Base-by-base conservation (phyloP, 1,140 invertebrate species). In the Trichomalopsis sarcophagae region DNA sequence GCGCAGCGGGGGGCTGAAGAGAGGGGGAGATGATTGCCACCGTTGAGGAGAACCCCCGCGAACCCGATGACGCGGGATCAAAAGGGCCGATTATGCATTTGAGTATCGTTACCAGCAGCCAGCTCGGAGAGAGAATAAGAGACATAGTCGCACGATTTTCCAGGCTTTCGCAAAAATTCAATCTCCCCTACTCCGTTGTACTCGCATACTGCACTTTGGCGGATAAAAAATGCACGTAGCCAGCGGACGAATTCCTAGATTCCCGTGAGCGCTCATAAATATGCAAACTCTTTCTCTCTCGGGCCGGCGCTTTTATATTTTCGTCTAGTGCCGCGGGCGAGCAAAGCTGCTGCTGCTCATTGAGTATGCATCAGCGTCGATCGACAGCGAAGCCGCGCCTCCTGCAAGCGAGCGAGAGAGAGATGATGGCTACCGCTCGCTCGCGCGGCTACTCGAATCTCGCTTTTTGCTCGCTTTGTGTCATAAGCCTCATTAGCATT, bases 301-400 rank as follows among this genome's bases (percentile, higher is more conserved):
- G 21, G 2, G 27, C 27, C 55, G 66, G 21, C 69, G 84, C 81
- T 82, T 86, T 88, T 89, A 89, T 76, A 87, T 88, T 90, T 91
- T 89, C 80, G 86, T 89, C 86, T 87, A 87, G 88, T 83, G 83
- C 88, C 84, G n/a, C 76, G 87, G 87, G 86, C 88, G 87, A 89
- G 55, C 55, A 62, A n/a, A 62, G 74, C 33, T 75, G 73, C 50
- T 55, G 73, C 73, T 87, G 87, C 89, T 90, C 89, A 91, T 91
- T 89, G 85, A 88, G 88, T 91, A 90, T 91, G 89, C 90, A 91
- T 89, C 90, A 87, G 87, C 88, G 87, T 87, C 91, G 86, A 91
- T 91, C 90, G 91, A 90, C 91, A 87, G 86, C 87, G 86, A 87
- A 90, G 89, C 88, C 86, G 87, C 86, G 36, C 80, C 87, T 86